Conservation (phyloP, 2,888 invertebrate genomes). For the Branchipolynoe longqiensis region DNA sequence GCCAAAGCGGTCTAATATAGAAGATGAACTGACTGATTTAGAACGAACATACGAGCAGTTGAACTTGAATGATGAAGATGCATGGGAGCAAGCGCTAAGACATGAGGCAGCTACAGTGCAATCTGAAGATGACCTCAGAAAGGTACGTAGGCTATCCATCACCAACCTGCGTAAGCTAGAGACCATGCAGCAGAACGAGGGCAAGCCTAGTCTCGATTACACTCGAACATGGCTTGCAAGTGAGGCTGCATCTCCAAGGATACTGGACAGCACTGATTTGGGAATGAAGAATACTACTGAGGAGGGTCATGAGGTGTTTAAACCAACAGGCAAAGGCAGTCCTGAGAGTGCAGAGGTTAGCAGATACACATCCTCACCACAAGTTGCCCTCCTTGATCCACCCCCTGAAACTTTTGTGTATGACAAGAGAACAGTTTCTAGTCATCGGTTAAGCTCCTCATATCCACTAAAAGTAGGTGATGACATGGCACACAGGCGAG, state of each 20-base stretch:
- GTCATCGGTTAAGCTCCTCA: background rate
- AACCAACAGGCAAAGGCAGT: slow-evolving; percentile 38
- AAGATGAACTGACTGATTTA: slow-evolving; percentile 77
- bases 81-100: slow-evolving; percentile 16
- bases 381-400: background rate
- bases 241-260: background rate
- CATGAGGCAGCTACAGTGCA: slow-evolving; percentile 9
- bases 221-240: slow-evolving; percentile 66
- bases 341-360: slow-evolving; percentile 45
- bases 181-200: slow-evolving; percentile 59
- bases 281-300: background rate
- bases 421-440: background rate
- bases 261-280: background rate
- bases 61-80: slow-evolving; percentile 71
- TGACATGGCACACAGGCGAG: slow-evolving; percentile 66
- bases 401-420: background rate
- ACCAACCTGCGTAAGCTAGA: slow-evolving; percentile 65
- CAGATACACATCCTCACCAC: background rate
- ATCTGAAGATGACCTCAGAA: slow-evolving; percentile 21
- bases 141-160: slow-evolving; percentile 65
- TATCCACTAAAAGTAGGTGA: slow-evolving; percentile 64
- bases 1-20: slow-evolving; percentile 73
- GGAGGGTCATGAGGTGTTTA: background rate
- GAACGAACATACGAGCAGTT: slow-evolving; percentile 77
- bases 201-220: slow-evolving; percentile 65